Conservation (phyloP, 2,888 invertebrate genomes). For the Octonoba sinensis region DNA sequence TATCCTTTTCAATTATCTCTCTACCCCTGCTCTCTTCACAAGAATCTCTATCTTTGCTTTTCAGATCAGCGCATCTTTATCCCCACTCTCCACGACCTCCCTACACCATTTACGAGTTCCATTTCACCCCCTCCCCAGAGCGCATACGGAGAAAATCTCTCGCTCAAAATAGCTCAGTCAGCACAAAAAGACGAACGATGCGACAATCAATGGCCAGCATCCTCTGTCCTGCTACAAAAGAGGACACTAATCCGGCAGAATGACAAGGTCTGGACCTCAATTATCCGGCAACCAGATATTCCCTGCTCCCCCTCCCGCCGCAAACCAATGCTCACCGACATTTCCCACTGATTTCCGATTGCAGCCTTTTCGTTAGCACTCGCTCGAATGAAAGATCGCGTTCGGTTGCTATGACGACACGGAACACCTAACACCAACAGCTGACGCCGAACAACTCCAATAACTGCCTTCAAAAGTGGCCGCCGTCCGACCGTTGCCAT, state of each 20-base stretch:
- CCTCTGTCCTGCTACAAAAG: slow-evolving; percentile 41
- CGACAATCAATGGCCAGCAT: slow-evolving; percentile 52
- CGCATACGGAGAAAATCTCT: slow-evolving; percentile 8
- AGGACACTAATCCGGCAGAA: slow-evolving; percentile 63
- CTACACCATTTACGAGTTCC: not conserved
- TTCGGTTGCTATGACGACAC: slow-evolving; percentile 42
- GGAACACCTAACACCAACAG: slow-evolving; percentile 61
- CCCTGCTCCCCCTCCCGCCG: slow-evolving; percentile 11
- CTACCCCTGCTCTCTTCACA: too few relatives aligned
- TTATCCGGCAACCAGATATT: slow-evolving; percentile 59
- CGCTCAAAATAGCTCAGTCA: slow-evolving; percentile 29
- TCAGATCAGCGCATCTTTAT: slow-evolving; percentile 17
- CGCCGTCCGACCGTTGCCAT: slow-evolving; percentile 26
- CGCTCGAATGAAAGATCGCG: slow-evolving; percentile 55
- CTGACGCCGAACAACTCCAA: slow-evolving; percentile 61
- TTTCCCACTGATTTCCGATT: slow-evolving; percentile 60
- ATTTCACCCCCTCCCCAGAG: slow-evolving; percentile 12
- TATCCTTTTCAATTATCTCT: too few relatives aligned
- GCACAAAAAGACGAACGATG: slow-evolving; percentile 37
- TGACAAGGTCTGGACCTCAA: slow-evolving; percentile 64
- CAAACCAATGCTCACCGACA: slow-evolving; percentile 27
- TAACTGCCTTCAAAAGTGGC: slow-evolving; percentile 48
- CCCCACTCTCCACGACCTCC: not conserved
- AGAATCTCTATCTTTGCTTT: slow-evolving; percentile 10
- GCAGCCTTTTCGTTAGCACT: slow-evolving; percentile 30